Percentiles rank a stretch among this genome's conserved stretches.
Evolutionary conservation across 2,797 vertebrate genomes (phyloP).

Genomic region (Xiphophorus birchmanni): DNA sequence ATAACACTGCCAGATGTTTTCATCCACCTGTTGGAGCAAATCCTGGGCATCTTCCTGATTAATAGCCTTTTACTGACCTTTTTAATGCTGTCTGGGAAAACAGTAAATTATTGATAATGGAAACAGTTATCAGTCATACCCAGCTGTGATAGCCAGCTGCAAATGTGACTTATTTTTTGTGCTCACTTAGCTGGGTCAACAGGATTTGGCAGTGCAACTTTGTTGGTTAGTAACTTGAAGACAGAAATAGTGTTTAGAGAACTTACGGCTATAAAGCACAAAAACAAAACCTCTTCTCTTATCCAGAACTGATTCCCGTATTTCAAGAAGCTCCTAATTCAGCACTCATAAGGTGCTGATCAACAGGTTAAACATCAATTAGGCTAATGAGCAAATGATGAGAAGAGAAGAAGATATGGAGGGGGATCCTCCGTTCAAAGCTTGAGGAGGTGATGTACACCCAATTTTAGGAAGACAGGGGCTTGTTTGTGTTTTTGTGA

Average conservation of each 20-base stretch:
- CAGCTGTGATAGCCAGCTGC: not conserved
- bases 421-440: conserved; percentile 10
- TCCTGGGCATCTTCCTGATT: not conserved
- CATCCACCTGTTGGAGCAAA: conserved; percentile 4
- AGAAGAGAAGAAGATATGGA: conserved; percentile 2
- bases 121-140: conserved; percentile 8
- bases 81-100: conserved; percentile 16
- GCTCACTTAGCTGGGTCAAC: not conserved
- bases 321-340: conserved; percentile 75
- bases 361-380: conserved; percentile 80
- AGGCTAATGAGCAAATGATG: conserved; percentile 70
- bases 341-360: conserved; percentile 72
- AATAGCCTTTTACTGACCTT: conserved; percentile 20
- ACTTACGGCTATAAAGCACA: conserved; percentile 29
- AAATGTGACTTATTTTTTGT: not conserved
- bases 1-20: conserved; percentile 8
- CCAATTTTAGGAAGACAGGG: conserved; percentile 16
- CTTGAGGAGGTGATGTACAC: conserved; percentile 29
- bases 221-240: conserved; percentile 30
- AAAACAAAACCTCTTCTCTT: conserved; percentile 43
- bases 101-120: conserved; percentile 14
- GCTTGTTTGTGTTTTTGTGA: conserved; percentile 35
- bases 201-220: conserved; percentile 20
- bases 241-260: conserved; percentile 52
- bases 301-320: conserved; percentile 63